These are phyloP conservation scores for Caenorhabditis briggsae DNA, from an alignment of 1,140 invertebrate genomes.

Conservation along the genomic window DNA sequence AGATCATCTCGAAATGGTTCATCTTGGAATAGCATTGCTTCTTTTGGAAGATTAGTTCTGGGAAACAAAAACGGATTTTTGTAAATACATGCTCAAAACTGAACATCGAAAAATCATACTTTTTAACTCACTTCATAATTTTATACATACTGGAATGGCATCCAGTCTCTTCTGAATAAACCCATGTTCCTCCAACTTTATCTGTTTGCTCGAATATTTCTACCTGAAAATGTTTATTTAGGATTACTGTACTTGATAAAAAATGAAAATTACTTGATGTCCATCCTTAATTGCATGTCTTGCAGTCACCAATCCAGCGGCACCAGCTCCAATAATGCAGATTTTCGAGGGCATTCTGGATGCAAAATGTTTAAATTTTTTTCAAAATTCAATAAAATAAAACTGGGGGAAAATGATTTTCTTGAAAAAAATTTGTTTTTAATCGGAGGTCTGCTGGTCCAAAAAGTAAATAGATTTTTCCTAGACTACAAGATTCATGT, in stretches of 20 bases:
- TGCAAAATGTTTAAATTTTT: too few species aligned
- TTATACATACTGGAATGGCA: slow-evolving; percentile 89
- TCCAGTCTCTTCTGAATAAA: slow-evolving; percentile 83
- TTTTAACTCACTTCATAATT: slow-evolving; percentile 80
- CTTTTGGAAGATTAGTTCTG: slow-evolving; percentile 90
- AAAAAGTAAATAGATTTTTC: too few species aligned
- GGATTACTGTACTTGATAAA: neutral
- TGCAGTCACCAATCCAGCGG: slow-evolving; percentile 84
- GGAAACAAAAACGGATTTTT: neutral
- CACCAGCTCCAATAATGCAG: slow-evolving; percentile 85
- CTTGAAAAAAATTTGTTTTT: neutral
- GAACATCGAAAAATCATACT: neutral
- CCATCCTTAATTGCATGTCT: slow-evolving; percentile 80
- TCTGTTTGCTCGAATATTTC: slow-evolving; percentile 84
- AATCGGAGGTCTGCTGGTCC: too few species aligned
- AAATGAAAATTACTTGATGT: neutral
- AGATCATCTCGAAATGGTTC: slow-evolving; percentile 30
- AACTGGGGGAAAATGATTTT: neutral
- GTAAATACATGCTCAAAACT: neutral
- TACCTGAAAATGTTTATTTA: slow-evolving; percentile 79
- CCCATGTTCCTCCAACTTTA: slow-evolving; percentile 87
- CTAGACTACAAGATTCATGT: too few species aligned
- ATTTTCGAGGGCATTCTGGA: neutral
- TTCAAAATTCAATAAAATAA: too few species aligned
- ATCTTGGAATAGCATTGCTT: slow-evolving; percentile 86